Conservation (phyloP, 2,113 vertebrate species). For the Stegastes partitus region DNA sequence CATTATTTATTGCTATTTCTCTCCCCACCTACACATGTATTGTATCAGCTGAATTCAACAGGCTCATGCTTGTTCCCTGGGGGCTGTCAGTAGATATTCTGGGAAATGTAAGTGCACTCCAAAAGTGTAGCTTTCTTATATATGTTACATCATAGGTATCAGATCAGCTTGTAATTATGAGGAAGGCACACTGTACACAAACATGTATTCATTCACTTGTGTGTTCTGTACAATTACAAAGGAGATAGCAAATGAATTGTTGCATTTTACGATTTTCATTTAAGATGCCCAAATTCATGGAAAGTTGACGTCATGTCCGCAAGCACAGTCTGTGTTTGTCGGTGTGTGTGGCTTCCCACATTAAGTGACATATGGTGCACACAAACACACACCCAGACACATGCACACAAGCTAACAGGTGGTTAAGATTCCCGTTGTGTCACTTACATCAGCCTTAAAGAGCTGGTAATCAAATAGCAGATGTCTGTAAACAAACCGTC, state of each 20-base stretch:
- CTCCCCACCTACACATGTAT: conserved; percentile 43
- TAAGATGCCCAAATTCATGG: not conserved
- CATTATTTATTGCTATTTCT: conserved; percentile 29
- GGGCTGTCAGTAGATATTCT: conserved; percentile 21
- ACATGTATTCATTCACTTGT: not conserved
- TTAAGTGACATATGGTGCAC: not conserved
- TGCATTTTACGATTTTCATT: not conserved
- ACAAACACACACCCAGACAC: not conserved
- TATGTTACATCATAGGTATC: not conserved
- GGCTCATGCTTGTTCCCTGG: conserved; percentile 35
- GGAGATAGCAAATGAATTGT: not conserved
- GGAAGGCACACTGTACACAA: not conserved
- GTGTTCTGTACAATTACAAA: not conserved
- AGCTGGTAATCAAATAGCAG: conserved; percentile 61
- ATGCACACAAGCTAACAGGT: conserved; percentile 14
- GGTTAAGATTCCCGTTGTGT: conserved; percentile 43
- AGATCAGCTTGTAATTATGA: not conserved
- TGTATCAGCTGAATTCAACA: conserved; percentile 44
- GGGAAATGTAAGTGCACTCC: conserved; percentile 7
- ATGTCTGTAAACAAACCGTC: conserved; percentile 42
- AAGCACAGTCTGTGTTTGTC: not conserved
- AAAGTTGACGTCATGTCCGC: not conserved
- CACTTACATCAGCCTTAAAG: conserved; percentile 44
- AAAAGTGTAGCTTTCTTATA: conserved; percentile 8
- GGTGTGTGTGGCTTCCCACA: not conserved